Conservation (phyloP, 1,140 invertebrate species). For the Lasaia peninsularis region DNA sequence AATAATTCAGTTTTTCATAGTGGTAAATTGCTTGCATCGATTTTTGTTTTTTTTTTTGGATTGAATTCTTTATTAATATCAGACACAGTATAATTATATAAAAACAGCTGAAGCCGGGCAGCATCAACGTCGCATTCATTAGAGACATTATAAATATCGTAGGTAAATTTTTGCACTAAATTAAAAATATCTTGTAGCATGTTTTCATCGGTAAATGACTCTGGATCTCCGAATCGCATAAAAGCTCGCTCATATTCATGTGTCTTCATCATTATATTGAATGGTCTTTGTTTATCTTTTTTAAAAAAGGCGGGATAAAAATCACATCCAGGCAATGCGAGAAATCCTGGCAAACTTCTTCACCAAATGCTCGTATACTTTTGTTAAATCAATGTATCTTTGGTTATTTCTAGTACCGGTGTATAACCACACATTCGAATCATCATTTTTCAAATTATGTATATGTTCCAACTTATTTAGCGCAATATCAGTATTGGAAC, state of each 20-base stretch:
- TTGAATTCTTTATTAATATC: conserved; percentile 34
- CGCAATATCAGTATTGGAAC: conserved; percentile 40
- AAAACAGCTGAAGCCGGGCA: conserved; percentile 6
- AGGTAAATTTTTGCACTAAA: neutral
- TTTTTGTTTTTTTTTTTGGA: conserved; percentile 29
- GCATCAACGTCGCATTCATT: neutral
- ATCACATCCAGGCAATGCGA: neutral
- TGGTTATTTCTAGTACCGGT: conserved; percentile 34
- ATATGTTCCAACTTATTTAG: conserved; percentile 44
- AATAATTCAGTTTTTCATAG: conserved; percentile 28
- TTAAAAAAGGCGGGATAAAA: neutral
- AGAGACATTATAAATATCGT: neutral
- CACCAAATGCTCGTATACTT: conserved; percentile 38
- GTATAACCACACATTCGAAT: conserved; percentile 32
- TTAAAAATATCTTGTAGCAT: neutral
- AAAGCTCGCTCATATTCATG: neutral
- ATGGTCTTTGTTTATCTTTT: neutral
- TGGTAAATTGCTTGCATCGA: conserved; percentile 26
- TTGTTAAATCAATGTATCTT: conserved; percentile 34
- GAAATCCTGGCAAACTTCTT: conserved; percentile 32
- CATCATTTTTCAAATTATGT: conserved; percentile 30
- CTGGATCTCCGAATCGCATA: neutral
- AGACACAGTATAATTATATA: neutral
- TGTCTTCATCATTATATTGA: neutral
- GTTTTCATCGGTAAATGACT: neutral